These are phyloP conservation scores for Anthonomus grandis DNA, from an alignment of 1,140 invertebrate genomes.

Conservation along the genomic window DNA sequence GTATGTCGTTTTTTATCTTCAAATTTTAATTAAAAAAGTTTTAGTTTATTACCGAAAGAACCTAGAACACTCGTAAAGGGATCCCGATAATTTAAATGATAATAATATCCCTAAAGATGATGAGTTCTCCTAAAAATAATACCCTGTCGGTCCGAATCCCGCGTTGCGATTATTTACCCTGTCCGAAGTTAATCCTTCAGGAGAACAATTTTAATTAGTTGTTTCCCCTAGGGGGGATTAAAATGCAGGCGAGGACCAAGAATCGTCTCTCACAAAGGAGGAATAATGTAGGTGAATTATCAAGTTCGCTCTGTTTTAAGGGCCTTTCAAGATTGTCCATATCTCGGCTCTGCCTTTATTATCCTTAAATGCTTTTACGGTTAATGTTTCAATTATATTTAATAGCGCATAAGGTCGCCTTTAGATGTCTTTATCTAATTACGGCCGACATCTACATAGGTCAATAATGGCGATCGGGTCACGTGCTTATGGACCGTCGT, in stretches of 20 bases:
- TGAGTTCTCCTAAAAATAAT: conserved; percentile 34
- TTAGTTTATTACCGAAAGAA: too few species aligned
- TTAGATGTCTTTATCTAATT: conserved; percentile 27
- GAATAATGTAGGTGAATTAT: conserved; percentile 28
- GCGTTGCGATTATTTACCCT: conserved; percentile 41
- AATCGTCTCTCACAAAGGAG: conserved; percentile 18
- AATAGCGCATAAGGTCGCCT: conserved; percentile 14
- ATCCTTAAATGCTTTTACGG: conserved; percentile 26
- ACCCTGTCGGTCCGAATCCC: conserved; percentile 34
- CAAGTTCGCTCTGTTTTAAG: conserved; percentile 19
- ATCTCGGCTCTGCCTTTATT: conserved; percentile 17
- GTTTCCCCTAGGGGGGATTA: conserved; percentile 37
- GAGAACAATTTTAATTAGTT: conserved; percentile 46
- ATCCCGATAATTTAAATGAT: too few species aligned
- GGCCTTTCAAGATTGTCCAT: conserved; percentile 25
- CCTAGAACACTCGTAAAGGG: too few species aligned
- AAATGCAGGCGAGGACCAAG: conserved; percentile 30
- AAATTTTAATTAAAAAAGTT: too few species aligned
- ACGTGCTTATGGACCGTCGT: conserved; percentile 9
- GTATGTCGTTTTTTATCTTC: too few species aligned
- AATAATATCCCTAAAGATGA: too few species aligned
- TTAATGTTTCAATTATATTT: conserved; percentile 32
- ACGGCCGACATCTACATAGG: conserved; percentile 22
- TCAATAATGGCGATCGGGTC: conserved; percentile 19
- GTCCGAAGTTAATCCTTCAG: conserved; percentile 43